Conservation (phyloP, 2,888 invertebrate species). For the Gymnoscelis rufifasciata region DNA sequence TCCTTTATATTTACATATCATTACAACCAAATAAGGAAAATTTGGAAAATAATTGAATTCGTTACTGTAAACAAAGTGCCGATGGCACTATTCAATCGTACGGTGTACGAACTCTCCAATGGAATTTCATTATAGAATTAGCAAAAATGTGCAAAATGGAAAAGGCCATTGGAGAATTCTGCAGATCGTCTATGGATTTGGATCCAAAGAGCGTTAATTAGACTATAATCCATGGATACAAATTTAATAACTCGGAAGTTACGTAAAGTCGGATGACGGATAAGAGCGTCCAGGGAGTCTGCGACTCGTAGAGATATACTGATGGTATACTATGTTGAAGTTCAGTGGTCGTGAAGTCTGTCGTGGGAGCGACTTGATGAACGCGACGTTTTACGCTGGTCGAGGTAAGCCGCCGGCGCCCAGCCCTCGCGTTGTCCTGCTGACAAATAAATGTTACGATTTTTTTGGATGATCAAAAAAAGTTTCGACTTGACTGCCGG, state of each 20-base stretch:
- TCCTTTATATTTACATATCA: not conserved
- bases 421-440: conserved; percentile 90
- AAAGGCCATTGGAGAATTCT: not conserved
- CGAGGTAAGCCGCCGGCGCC: conserved; percentile 96
- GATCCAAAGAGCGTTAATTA: not conserved
- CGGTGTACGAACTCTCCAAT: not conserved
- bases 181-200: not conserved
- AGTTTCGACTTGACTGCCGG: too few relatives aligned
- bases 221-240: not conserved
- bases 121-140: not conserved
- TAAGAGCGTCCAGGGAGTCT: too few relatives aligned
- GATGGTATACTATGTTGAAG: too few relatives aligned
- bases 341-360: conserved; percentile 73
- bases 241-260: too few relatives aligned
- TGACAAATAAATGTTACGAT: conserved; percentile 29
- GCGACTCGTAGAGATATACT: too few relatives aligned
- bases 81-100: conserved; percentile 12
- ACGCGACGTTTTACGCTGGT: conserved; percentile 88
- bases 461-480: too few relatives aligned
- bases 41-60: conserved; percentile 12
- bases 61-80: conserved; percentile 18
- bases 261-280: too few relatives aligned
- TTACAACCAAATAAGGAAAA: not conserved
- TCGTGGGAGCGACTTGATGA: conserved; percentile 84
- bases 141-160: too few relatives aligned